Percentiles rank a stretch among this genome's conserved stretches.
Conservation (phyloP, 2,113 vertebrate genomes). For the Microcebus murinus region DNA sequence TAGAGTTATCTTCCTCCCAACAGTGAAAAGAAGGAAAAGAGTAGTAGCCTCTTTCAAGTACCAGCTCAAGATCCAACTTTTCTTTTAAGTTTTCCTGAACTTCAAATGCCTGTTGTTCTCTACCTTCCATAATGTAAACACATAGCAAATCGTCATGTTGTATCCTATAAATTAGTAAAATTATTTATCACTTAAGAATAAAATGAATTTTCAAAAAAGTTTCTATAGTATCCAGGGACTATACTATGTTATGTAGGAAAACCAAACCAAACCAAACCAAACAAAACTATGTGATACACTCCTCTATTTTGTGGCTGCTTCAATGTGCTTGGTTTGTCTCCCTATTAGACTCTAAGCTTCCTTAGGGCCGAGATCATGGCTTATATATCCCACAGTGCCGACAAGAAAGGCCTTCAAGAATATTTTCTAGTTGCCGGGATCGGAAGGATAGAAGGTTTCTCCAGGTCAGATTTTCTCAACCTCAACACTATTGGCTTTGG, state of each 20-base stretch:
- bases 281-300: not conserved
- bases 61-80: not conserved
- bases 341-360: not conserved
- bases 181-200: not conserved
- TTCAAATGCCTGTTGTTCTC: not conserved
- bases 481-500: not conserved
- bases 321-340: not conserved
- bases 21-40: not conserved
- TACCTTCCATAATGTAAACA: not conserved
- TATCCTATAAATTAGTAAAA: not conserved
- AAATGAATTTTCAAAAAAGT: not conserved
- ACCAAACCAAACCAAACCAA: too few relatives aligned
- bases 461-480: not conserved
- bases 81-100: not conserved
- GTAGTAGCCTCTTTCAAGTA: not conserved
- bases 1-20: not conserved
- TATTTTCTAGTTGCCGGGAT: conserved; percentile 6
- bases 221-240: not conserved
- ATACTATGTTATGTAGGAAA: not conserved
- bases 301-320: conserved; percentile 30
- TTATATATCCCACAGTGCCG: not conserved
- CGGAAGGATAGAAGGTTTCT: not conserved
- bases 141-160: not conserved
- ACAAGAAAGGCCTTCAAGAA: not conserved
- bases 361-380: not conserved